Evolutionary conservation across 2,888 invertebrate genomes (phyloP).

Genomic region (Sarcophaga carnaria): DNA sequence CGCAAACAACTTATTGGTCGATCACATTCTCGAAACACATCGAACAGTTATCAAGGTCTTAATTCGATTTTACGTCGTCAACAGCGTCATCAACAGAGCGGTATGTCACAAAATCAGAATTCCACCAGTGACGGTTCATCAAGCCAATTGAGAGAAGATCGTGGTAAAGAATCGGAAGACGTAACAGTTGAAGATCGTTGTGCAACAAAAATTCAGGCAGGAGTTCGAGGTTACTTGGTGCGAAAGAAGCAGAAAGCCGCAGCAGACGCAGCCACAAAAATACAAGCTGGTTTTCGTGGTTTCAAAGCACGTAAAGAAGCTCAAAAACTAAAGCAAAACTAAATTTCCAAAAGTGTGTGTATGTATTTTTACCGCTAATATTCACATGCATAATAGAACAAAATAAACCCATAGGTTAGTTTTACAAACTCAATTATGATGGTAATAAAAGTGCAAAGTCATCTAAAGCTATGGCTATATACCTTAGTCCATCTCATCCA

Average conservation of each 20-base stretch:
- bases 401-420: too few relatives aligned
- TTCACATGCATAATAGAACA: not conserved
- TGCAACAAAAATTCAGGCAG: slow-evolving; percentile 81
- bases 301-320: slow-evolving; percentile 81
- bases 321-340: slow-evolving; percentile 77
- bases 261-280: slow-evolving; percentile 81
- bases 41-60: slow-evolving; percentile 55
- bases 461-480: not conserved
- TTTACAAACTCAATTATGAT: not conserved
- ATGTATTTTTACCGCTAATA: not conserved
- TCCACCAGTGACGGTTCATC: slow-evolving; percentile 17
- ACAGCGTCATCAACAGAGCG: slow-evolving; percentile 41
- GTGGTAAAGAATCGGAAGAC: slow-evolving; percentile 65
- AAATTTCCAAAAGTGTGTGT: slow-evolving; percentile 44
- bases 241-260: slow-evolving; percentile 80
- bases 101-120: slow-evolving; percentile 47
- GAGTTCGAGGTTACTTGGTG: slow-evolving; percentile 80
- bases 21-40: slow-evolving; percentile 67
- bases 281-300: slow-evolving; percentile 82
- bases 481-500: not conserved
- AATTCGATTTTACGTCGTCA: slow-evolving; percentile 47
- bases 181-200: slow-evolving; percentile 76
- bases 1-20: slow-evolving; percentile 80
- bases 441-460: not conserved
- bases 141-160: slow-evolving; percentile 66